These are phyloP conservation scores for Gobio occitaniae DNA, from an alignment of 2,797 vertebrate species.

Conservation along the genomic window DNA sequence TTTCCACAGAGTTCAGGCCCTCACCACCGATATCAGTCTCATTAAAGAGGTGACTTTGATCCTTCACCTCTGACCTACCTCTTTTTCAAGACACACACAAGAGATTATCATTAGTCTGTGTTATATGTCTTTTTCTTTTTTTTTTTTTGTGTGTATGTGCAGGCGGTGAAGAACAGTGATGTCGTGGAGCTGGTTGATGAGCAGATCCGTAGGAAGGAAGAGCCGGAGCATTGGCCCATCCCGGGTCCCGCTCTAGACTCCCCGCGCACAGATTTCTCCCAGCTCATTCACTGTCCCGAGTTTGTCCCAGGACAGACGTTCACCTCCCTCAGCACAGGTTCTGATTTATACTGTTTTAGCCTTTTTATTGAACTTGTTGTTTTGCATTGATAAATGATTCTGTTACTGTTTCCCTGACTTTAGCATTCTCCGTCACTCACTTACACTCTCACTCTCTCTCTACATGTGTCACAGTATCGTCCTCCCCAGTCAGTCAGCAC, in stretches of 20 bases:
- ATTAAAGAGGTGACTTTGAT: constrained; percentile 85
- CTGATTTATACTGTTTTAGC: neutral
- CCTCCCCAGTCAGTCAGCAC: constrained; percentile 64
- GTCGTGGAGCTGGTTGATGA: constrained; percentile 91
- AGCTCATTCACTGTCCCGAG: constrained; percentile 85
- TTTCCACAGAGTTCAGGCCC: constrained; percentile 93
- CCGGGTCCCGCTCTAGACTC: constrained; percentile 78
- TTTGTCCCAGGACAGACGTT: constrained; percentile 88
- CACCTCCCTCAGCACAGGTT: constrained; percentile 72
- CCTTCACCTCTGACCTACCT: neutral
- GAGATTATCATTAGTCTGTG: neutral
- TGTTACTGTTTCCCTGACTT: neutral
- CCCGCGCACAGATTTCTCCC: constrained; percentile 84
- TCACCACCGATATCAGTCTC: constrained; percentile 89
- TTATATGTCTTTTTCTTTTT: constrained; percentile 1
- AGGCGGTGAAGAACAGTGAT: constrained; percentile 92
- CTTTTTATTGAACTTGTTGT: neutral
- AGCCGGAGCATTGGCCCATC: constrained; percentile 96
- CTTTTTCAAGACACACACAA: neutral
- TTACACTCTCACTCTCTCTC: neutral
- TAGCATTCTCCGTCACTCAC: neutral
- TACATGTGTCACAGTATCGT: constrained; percentile 42
- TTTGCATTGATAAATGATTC: neutral
- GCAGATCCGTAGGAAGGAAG: constrained; percentile 86
- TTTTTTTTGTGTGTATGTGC: constrained; percentile 6